Conservation (phyloP, 2,797 vertebrate genomes). For the Silurus aristotelis region DNA sequence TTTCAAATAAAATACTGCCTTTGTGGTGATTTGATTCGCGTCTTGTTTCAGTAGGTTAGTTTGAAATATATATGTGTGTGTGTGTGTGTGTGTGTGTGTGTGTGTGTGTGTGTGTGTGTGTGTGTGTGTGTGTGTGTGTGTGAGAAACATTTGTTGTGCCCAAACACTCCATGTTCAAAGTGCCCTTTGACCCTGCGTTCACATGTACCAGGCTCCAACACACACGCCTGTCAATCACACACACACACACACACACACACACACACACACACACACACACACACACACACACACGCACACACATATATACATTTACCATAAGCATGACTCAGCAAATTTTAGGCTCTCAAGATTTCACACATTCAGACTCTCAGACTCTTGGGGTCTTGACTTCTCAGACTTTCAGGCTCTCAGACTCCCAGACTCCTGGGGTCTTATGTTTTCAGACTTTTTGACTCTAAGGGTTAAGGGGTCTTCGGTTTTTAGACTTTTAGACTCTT, state of each 20-base stretch:
- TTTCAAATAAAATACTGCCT: not conserved
- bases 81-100: not conserved
- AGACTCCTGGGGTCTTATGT: too few species aligned
- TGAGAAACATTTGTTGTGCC: not conserved
- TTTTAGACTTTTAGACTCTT: too few species aligned
- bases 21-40: not conserved
- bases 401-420: not conserved
- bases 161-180: constrained; percentile 20
- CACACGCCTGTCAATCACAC: constrained; percentile 46
- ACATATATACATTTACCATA: too few species aligned
- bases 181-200: constrained; percentile 28
- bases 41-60: not conserved
- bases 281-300: not conserved
- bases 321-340: not conserved
- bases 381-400: too few species aligned
- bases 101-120: not conserved
- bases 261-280: not conserved
- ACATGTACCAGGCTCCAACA: constrained; percentile 24
- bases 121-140: not conserved
- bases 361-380: not conserved
- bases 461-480: too few species aligned
- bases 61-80: not conserved
- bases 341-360: not conserved
- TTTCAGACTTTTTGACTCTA: too few species aligned
- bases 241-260: not conserved